Evolutionary conservation across 2,888 invertebrate genomes (phyloP).

Genomic region (Antheraea yamamai): DNA sequence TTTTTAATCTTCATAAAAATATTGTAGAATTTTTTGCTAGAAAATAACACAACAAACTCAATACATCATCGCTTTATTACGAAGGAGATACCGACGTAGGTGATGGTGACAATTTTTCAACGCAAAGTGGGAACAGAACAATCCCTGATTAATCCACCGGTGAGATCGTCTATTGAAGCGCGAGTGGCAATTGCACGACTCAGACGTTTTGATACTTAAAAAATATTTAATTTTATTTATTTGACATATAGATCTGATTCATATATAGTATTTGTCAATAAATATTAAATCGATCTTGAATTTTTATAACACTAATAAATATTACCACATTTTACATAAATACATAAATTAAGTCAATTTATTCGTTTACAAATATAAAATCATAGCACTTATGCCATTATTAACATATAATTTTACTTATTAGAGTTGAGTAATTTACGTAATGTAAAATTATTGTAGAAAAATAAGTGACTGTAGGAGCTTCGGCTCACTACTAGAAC

Average conservation of each 20-base stretch:
- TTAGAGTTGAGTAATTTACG: too few species aligned
- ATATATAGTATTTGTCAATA: not conserved
- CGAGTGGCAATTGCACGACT: conserved; percentile 38
- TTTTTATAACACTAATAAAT: not conserved
- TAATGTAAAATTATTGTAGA: too few species aligned
- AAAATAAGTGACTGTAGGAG: too few species aligned
- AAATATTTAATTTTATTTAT: not conserved
- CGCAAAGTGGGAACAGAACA: conserved; percentile 66
- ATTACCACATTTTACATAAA: not conserved
- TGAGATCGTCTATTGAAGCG: conserved; percentile 67
- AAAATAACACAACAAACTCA: conserved; percentile 36
- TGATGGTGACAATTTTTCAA: conserved; percentile 80
- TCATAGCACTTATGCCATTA: too few species aligned
- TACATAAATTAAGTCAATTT: not conserved
- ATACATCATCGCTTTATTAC: conserved; percentile 72
- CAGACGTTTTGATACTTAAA: conserved; percentile 52
- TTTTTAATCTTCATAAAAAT: not conserved
- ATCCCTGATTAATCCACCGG: conserved; percentile 76
- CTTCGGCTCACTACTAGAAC: too few species aligned
- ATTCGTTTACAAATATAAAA: not conserved
- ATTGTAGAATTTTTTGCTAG: not conserved
- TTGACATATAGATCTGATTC: not conserved
- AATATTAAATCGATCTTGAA: not conserved
- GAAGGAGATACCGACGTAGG: conserved; percentile 49
- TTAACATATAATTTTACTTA: too few species aligned